Conservation (phyloP, 2,797 vertebrate genomes). For the Onychomys arenicola region DNA sequence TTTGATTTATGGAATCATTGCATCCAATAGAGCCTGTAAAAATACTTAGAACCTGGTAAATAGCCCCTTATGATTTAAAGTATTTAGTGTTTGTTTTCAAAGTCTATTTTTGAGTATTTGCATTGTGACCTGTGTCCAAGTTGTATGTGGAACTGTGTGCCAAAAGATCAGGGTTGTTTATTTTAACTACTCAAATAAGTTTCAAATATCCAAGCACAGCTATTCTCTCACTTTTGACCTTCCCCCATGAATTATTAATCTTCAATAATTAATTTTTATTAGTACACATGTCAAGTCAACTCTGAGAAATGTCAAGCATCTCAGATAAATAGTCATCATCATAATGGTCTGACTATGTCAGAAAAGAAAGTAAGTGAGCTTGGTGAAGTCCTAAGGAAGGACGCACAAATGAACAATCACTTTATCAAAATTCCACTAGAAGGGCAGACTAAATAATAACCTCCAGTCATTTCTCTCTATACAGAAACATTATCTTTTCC, state of each 20-base stretch:
- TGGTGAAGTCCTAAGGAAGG: conserved; percentile 58
- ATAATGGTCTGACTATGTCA: conserved; percentile 71
- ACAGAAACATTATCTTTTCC: conserved; percentile 74
- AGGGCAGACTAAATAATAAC: conserved; percentile 77
- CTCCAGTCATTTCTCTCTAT: conserved; percentile 50
- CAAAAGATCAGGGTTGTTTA: conserved; percentile 79
- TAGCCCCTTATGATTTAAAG: not conserved
- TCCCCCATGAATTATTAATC: conserved; percentile 83
- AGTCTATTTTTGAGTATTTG: not conserved
- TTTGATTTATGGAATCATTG: not conserved
- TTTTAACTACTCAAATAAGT: conserved; percentile 76
- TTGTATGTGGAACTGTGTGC: not conserved
- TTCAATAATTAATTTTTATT: conserved; percentile 82
- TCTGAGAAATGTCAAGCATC: conserved; percentile 84
- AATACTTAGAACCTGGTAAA: not conserved
- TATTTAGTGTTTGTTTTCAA: not conserved
- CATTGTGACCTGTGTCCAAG: not conserved
- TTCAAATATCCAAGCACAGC: conserved; percentile 73
- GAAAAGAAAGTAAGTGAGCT: conserved; percentile 60
- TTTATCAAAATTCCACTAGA: conserved; percentile 71
- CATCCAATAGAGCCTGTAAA: not conserved
- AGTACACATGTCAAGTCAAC: conserved; percentile 79
- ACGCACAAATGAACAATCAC: conserved; percentile 69
- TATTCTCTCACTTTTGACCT: conserved; percentile 79
- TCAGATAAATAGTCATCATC: conserved; percentile 76